Percentiles rank a stretch among this genome's conserved stretches.
These are phyloP conservation scores for Mesocricetus auratus DNA, from an alignment of 2,113 vertebrate species.

Conservation along the genomic window DNA sequence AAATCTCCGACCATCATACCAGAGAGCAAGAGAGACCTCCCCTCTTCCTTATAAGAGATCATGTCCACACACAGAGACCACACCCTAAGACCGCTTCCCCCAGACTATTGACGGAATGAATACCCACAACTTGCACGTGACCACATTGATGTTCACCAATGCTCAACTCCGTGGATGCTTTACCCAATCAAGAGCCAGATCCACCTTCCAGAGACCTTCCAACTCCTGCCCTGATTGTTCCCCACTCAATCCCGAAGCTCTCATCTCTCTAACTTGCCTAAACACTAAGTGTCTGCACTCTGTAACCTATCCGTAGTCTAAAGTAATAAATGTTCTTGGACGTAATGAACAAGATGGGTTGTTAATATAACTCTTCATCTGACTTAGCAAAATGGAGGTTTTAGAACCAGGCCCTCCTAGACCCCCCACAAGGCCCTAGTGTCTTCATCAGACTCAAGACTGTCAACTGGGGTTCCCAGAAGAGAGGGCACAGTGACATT, in stretches of 20 bases:
- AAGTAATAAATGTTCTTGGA: background rate
- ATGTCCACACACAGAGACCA: too few species aligned
- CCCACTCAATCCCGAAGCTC: background rate
- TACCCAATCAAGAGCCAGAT: background rate
- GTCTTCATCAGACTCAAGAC: background rate
- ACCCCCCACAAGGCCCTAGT: background rate
- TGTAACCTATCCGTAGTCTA: background rate
- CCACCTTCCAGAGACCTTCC: background rate
- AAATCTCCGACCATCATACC: too few species aligned
- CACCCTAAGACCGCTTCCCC: too few species aligned
- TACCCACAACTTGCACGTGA: too few species aligned
- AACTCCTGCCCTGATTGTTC: background rate
- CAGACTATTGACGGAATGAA: too few species aligned
- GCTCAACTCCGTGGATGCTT: background rate
- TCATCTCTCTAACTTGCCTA: background rate
- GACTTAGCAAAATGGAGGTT: conserved; percentile 8
- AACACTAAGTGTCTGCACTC: background rate
- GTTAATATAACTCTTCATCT: background rate
- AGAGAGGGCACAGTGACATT: background rate
- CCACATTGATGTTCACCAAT: too few species aligned
- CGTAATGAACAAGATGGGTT: background rate
- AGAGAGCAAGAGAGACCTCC: too few species aligned
- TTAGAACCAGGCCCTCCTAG: background rate
- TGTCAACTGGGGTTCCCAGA: background rate
- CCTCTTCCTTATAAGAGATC: too few species aligned